A percentile compares a stretch with the other conserved stretches of the same genome.
phyloP scores from a whole-genome alignment of 2,888 invertebrate genomes.

The Cryptosula pallasiana region DNA sequence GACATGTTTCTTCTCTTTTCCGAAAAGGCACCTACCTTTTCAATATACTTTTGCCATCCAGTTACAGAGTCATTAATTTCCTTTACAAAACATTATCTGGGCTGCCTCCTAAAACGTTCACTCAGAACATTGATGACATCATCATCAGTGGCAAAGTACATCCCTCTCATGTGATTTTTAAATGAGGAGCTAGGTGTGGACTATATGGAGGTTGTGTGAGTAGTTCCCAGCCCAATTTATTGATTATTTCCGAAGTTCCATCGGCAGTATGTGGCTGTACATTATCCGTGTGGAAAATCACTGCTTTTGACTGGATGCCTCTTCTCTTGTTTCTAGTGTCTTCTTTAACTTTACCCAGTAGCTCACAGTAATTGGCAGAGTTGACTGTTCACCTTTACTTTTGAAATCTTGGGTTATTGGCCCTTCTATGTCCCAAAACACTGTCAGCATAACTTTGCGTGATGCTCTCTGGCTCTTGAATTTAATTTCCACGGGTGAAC shows the following conservation, averaged over 20 bases:
- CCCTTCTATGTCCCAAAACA: neutral
- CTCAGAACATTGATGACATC: neutral
- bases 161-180: neutral
- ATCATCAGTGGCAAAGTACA: neutral
- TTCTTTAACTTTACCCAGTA: neutral
- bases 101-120: neutral
- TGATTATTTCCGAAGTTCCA: neutral
- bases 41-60: too few species aligned
- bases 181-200: neutral
- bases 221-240: neutral
- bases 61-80: too few species aligned
- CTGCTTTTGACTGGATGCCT: neutral
- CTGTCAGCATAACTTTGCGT: neutral
- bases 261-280: neutral
- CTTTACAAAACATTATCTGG: too few species aligned
- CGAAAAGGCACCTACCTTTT: too few species aligned
- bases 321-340: neutral
- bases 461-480: neutral
- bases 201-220: neutral
- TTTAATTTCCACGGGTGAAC: neutral
- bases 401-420: neutral
- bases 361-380: neutral
- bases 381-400: neutral
- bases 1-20: too few species aligned
- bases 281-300: neutral